Base-by-base conservation (phyloP, 2,797 vertebrate species). In the Gephyroberyx darwinii region DNA sequence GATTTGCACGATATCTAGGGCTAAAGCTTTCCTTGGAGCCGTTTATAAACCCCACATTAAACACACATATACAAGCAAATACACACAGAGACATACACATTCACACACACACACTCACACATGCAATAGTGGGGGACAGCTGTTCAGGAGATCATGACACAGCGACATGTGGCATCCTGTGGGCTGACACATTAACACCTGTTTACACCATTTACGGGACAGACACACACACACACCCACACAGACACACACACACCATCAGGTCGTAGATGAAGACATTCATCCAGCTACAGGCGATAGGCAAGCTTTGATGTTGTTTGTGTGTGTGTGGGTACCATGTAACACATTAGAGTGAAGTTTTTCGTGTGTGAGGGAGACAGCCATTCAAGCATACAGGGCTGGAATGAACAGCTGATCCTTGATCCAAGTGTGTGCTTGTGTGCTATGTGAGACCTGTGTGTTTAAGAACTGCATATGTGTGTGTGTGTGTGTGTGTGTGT, bases 111-210 rank as follows among this genome's bases (percentile, higher is more conserved):
- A 48, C 67, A 68, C 70, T 69, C 56, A 73, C 62, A 61, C 69
- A 80, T 83, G 87, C 80, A 84, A 73, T 77, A 51, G 64, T 20
- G 10, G 55, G 47, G 53, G 76, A 78, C 92, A 91, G 90, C 92
- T 93, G 92, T 86, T 90, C 16, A 17, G 76, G 84, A 77, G 85
- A 88, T 90, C 89, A 86, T 78, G 86, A 88, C 84, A 88, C 89
- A 83, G 81, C 56, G 78, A 83, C 90, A 91, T 91, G 89, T 91
- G 92, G 87, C 82, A 86, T 89, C 86, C 85, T 85, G 86, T 83
- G 82, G 88, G 81, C 81, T 77, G 81, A 89, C 86, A 87, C 86
- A 84, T 92, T 91, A 89, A 88, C 92, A 93, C 91, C 91, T 93
- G 90, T 90, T 92, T 84, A 89, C 87, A 85, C 79, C 83, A 60